Conservation (phyloP, 2,113 vertebrate genomes). For the Gallinago paraguaiae region DNA sequence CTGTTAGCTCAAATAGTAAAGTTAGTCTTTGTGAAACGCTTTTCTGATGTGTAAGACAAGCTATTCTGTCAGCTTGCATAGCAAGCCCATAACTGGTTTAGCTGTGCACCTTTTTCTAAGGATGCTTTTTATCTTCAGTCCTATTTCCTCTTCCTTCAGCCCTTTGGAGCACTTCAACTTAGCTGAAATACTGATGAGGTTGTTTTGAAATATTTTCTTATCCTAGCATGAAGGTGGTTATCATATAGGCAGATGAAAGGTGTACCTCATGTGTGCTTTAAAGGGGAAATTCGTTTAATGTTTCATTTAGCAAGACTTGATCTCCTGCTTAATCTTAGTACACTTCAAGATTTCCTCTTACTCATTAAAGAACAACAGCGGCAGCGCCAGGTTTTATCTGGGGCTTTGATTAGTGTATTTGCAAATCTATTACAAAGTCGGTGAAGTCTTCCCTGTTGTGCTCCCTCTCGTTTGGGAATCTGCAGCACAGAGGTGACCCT, state of each 20-base stretch:
- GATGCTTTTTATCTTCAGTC: not conserved
- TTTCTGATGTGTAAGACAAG: not conserved
- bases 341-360: not conserved
- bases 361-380: not conserved
- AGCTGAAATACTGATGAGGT: not conserved
- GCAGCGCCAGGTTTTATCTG: not conserved
- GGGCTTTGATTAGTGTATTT: not conserved
- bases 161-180: not conserved
- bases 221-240: not conserved
- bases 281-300: not conserved
- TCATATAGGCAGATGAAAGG: not conserved
- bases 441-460: not conserved
- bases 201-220: not conserved
- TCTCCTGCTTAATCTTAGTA: not conserved
- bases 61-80: not conserved
- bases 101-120: not conserved
- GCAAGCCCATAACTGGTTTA: not conserved
- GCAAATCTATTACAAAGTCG: not conserved
- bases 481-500: not conserved
- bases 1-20: not conserved
- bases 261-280: not conserved
- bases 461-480: not conserved
- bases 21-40: not conserved
- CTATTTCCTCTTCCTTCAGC: not conserved
- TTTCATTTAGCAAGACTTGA: slow-evolving; percentile 4